Evolutionary conservation across 2,113 vertebrate species (phyloP), one percentile per base, ranked within the genome.

Genomic region (Cettia cetti): DNA sequence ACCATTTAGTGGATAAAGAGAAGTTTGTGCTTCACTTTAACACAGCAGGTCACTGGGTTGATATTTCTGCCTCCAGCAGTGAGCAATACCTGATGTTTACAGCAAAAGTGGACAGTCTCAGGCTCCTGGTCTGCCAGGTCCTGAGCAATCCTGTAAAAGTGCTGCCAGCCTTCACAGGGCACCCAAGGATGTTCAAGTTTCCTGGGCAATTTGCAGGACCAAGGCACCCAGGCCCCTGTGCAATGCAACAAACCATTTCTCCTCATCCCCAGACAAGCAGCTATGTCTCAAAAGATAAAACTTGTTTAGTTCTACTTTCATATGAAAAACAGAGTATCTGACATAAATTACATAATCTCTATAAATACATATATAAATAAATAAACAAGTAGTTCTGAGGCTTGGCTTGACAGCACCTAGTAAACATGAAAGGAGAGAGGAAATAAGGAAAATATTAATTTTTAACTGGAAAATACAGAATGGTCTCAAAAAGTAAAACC

Each of bases 391-490:
- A 33, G 20, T 18, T 89, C 72, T 81, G 52, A 85, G 59, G 52
- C 52, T 70, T 56, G 27, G 89, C 82, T 88, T 19, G 11, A 78
- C 3, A 12, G 39, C 72, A 89, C 37, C 47, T 70, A 95, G 70
- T 1, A 70, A 89, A 53, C 66, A 33, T 8, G 13, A 94, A 74
- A 31, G 13, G 50, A 93, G 63, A 94, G 28, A 68, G 22, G 35
- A 80, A 82, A 89, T 88, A 90, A 77, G 8, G 27, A 70, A 66
- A 93, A 92, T 50, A 95, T 89, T 7, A 66, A 44, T 86, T 94
- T 86, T 92, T 89, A 92, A 94, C 49, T 59, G 70, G 81, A 86
- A 95, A 69, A 47, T 65, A 91, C 33, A 77, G 89, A 89, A 81
- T 39, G 31, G n/a, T 54, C 82, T 87, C 44, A 74, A 92, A 95